Percentiles rank a stretch among this genome's conserved stretches.
Conservation (phyloP, 1,140 invertebrate species). For the Grapholita molesta region DNA sequence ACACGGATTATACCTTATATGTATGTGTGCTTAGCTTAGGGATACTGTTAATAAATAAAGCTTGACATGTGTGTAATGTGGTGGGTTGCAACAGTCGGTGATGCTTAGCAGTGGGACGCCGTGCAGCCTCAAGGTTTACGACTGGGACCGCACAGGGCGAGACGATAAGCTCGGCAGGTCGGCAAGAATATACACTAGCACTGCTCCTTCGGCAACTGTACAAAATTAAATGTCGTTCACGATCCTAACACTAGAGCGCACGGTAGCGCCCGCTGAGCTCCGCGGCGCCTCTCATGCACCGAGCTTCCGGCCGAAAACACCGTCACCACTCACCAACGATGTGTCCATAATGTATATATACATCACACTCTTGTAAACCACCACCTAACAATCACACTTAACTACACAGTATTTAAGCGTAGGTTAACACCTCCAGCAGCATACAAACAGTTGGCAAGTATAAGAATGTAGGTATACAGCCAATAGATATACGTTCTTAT, state of each 20-base stretch:
- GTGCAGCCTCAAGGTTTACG: constrained; percentile 77
- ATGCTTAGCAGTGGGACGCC: constrained; percentile 49
- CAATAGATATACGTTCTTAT: neutral
- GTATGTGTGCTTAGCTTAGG: neutral
- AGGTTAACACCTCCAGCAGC: neutral
- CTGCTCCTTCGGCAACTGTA: constrained; percentile 18
- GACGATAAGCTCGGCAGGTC: constrained; percentile 91
- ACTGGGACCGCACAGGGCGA: constrained; percentile 88
- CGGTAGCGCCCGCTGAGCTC: neutral
- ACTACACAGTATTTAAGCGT: too few relatives aligned
- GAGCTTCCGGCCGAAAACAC: neutral
- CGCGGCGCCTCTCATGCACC: neutral
- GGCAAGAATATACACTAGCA: constrained; percentile 23
- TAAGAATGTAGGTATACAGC: neutral
- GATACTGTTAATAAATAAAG: constrained; percentile 14
- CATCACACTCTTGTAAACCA: neutral
- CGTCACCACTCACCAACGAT: neutral
- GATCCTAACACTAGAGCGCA: constrained; percentile 2
- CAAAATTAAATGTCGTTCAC: constrained; percentile 19
- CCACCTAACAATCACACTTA: neutral
- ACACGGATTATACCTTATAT: neutral
- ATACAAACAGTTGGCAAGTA: neutral
- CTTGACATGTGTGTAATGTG: constrained; percentile 39
- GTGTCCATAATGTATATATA: neutral
- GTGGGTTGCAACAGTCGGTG: constrained; percentile 68